Conservation (phyloP, 2,113 vertebrate genomes). For the Tyrannus savana region DNA sequence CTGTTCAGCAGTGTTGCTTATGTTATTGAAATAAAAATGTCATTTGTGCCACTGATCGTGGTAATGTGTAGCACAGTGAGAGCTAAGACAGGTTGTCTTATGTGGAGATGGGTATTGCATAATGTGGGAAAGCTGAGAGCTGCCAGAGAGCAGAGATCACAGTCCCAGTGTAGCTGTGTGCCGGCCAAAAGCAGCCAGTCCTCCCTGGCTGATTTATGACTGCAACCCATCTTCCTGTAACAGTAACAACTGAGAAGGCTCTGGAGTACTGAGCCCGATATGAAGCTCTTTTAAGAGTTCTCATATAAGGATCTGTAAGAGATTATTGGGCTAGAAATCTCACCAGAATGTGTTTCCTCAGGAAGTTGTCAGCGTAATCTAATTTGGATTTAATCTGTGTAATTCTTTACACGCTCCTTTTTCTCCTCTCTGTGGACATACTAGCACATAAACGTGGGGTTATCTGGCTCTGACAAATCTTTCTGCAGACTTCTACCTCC, state of each 20-base stretch:
- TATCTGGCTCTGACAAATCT: neutral
- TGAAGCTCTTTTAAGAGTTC: neutral
- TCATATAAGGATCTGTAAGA: neutral
- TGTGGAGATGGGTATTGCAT: neutral
- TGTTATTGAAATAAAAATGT: conserved; percentile 45
- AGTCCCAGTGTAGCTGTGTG: neutral
- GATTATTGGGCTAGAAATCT: neutral
- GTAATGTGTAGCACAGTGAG: neutral
- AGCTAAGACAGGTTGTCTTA: neutral
- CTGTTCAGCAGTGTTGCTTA: neutral
- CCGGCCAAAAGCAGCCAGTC: neutral
- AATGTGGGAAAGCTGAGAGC: neutral
- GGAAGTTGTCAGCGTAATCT: neutral
- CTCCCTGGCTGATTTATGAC: neutral
- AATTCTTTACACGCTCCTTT: neutral
- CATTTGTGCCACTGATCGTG: conserved; percentile 22
- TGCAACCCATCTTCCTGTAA: neutral
- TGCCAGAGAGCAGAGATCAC: neutral
- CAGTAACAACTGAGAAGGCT: neutral
- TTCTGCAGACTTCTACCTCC: neutral
- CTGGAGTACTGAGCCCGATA: neutral
- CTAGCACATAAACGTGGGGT: neutral
- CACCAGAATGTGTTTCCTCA: neutral
- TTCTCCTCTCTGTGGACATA: neutral
- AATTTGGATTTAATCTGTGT: neutral